These are phyloP conservation scores for Epistrophe eligans DNA, from an alignment of 2,888 invertebrate genomes.

Conservation along the genomic window DNA sequence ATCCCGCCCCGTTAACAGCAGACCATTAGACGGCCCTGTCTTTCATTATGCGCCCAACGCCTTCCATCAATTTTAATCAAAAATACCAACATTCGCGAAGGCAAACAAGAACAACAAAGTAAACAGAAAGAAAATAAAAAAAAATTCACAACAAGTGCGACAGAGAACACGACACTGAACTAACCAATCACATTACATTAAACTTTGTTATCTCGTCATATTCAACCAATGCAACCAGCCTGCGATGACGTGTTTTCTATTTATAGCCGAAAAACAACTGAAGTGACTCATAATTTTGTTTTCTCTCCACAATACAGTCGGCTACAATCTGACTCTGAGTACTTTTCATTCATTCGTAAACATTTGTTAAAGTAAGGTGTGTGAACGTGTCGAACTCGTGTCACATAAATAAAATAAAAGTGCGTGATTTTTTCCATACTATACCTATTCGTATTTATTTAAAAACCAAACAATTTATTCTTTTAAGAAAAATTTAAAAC, in stretches of 20 bases:
- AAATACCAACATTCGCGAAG: slow-evolving; percentile 37
- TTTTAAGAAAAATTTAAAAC: background rate
- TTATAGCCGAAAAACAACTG: slow-evolving; percentile 61
- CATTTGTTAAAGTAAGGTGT: slow-evolving; percentile 62
- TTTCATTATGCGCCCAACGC: background rate
- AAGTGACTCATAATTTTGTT: slow-evolving; percentile 63
- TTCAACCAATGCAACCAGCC: slow-evolving; percentile 62
- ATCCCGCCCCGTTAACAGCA: background rate
- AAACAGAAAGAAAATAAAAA: slow-evolving; percentile 20
- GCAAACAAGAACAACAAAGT: slow-evolving; percentile 50
- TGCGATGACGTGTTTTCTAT: slow-evolving; percentile 72
- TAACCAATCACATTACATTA: slow-evolving; percentile 51
- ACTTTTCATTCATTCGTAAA: slow-evolving; percentile 72
- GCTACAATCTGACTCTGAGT: slow-evolving; percentile 47
- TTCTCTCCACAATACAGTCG: slow-evolving; percentile 55
- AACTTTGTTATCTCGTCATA: slow-evolving; percentile 58
- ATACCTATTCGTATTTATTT: background rate
- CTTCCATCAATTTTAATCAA: background rate
- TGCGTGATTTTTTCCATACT: slow-evolving; percentile 11
- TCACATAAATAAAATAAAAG: slow-evolving; percentile 9
- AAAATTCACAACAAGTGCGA: slow-evolving; percentile 24
- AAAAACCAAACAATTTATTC: background rate
- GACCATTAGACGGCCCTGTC: background rate
- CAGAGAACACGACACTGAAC: slow-evolving; percentile 27
- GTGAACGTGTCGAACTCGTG: slow-evolving; percentile 32